phyloP scores from a whole-genome alignment of 2,888 invertebrate genomes.

The Orthonychiurus folsomi region DNA sequence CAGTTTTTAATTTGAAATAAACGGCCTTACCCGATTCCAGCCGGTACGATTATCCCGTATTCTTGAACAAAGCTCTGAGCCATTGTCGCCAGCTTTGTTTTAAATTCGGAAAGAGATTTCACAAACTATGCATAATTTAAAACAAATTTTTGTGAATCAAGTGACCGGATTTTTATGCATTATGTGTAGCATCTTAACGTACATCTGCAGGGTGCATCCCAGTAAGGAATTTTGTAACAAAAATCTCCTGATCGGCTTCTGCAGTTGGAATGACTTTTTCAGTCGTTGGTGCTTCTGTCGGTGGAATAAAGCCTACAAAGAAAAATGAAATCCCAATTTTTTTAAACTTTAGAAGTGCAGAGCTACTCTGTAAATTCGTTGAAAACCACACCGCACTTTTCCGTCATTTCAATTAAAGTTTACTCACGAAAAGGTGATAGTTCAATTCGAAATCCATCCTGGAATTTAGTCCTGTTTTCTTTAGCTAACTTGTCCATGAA shows the following conservation, averaged over 20 bases:
- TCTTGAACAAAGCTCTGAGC: constrained; percentile 2
- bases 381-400: not conserved
- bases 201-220: constrained; percentile 5
- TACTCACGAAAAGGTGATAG: not conserved
- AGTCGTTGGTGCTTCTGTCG: constrained; percentile 4
- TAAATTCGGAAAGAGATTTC: constrained; percentile 5
- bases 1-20: not conserved
- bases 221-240: constrained; percentile 4
- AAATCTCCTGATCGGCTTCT: not conserved
- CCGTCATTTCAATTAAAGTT: not conserved
- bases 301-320: not conserved
- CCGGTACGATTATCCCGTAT: not conserved
- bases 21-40: not conserved
- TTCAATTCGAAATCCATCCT: not conserved
- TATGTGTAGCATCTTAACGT: not conserved
- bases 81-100: not conserved
- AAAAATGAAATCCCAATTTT: not conserved
- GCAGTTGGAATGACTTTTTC: not conserved
- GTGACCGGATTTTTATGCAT: not conserved
- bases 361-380: not conserved
- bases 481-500: constrained; percentile 4
- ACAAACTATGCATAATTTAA: not conserved
- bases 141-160: no score
- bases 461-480: not conserved
- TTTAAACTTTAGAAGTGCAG: not conserved